Evolutionary conservation across 2,797 vertebrate genomes (phyloP).

Genomic region (Chelon labrosus): DNA sequence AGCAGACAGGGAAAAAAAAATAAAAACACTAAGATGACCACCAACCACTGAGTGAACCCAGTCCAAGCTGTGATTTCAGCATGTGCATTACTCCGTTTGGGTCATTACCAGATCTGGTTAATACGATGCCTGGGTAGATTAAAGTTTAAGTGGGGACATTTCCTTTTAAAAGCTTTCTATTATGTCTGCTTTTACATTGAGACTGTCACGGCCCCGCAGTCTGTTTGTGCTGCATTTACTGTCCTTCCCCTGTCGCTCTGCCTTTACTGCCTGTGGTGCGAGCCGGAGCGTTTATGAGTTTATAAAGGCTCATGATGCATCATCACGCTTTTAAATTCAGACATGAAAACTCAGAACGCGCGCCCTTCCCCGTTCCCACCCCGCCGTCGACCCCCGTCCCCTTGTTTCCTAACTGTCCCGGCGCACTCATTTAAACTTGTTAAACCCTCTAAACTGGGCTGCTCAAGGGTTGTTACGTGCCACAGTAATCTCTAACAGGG

Average conservation of each 20-base stretch:
- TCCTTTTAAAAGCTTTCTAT: constrained; percentile 67
- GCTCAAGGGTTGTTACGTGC: constrained; percentile 78
- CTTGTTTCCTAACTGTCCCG: constrained; percentile 54
- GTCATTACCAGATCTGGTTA: constrained; percentile 59
- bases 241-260: constrained; percentile 51
- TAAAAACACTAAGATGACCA: background rate
- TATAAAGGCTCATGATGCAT: constrained; percentile 75
- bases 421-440: constrained; percentile 80
- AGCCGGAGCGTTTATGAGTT: constrained; percentile 74
- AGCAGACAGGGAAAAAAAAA: constrained; percentile 12
- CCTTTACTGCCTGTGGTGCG: constrained; percentile 67
- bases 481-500: constrained; percentile 78
- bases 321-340: constrained; percentile 74
- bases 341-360: constrained; percentile 50
- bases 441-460: constrained; percentile 76
- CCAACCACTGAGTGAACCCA: constrained; percentile 29
- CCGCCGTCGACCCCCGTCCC: background rate
- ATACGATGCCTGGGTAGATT: constrained; percentile 63
- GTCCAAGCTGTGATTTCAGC: constrained; percentile 21
- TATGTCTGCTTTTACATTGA: constrained; percentile 56
- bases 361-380: constrained; percentile 19
- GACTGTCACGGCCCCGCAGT: constrained; percentile 30
- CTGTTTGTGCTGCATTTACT: constrained; percentile 65
- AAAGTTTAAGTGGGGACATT: constrained; percentile 66
- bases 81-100: constrained; percentile 25